Evolutionary conservation across 2,797 vertebrate genomes (phyloP).

Genomic region (Myotis findleyi): DNA sequence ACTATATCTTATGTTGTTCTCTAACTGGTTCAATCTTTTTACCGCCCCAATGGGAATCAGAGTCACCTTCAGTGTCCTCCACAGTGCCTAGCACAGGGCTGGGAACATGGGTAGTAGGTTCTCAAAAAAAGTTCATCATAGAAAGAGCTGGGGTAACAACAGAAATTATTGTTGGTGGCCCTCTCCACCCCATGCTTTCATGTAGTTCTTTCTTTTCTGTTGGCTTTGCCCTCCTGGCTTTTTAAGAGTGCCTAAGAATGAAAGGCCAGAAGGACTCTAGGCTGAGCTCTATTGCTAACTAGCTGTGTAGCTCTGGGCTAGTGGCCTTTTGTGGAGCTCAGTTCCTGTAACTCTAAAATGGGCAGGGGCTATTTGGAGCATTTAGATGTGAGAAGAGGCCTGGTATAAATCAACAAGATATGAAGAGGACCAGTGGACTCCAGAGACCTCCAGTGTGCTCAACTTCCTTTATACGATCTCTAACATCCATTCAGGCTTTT

Average conservation of each 20-base stretch:
- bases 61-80: not conserved
- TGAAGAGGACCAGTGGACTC: not conserved
- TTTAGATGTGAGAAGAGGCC: not conserved
- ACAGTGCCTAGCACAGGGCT: not conserved
- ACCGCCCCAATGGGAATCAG: not conserved
- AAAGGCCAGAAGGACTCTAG: not conserved
- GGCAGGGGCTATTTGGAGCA: not conserved
- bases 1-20: not conserved
- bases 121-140: not conserved
- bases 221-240: not conserved
- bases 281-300: not conserved
- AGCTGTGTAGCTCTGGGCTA: not conserved
- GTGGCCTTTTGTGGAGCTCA: not conserved
- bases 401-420: not conserved
- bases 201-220: not conserved
- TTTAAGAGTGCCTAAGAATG: not conserved
- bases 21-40: not conserved
- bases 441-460: not conserved
- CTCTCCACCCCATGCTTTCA: not conserved
- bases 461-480: not conserved
- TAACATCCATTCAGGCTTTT: not conserved
- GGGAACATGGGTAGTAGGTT: not conserved
- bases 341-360: not conserved
- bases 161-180: not conserved
- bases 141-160: not conserved